Evolutionary conservation across 1,140 invertebrate genomes (phyloP), one percentile per base, ranked within the genome.

Genomic region (Samia ricini): DNA sequence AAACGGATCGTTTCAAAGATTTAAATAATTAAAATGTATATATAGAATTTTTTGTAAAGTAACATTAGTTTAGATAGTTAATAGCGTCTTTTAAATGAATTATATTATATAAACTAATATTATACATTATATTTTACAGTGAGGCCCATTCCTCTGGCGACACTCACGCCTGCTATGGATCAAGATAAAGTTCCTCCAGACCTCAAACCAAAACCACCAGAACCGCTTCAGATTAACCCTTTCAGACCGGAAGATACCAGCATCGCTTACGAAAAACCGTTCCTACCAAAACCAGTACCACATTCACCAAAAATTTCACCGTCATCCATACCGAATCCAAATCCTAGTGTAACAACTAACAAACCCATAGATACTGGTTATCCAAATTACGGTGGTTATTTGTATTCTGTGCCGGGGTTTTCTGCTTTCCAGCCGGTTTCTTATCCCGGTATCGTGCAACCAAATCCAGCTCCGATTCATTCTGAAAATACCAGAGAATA

Each of bases 281-380:
- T 82, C 60, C 19, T 81, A 50, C 67, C 78, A 10, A 87, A 85
- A 69, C 71, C 77, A 4, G 73, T 87, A 12, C 69, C 81, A 1
- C 83, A 85, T 63, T 84, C 85, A 7, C 76, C 84, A 55, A 83
- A 89, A 69, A 90, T 90, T 49, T 89, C 89, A 2, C 89, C 89
- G 7, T 89, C 88, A 4, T 90, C 90, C 0, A 90, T 90, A 26
- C 85, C 89, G 0, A 91, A 88, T 56, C 86, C 89, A 8, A 91
- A 76, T 64, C 89, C 87, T 7, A 90, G 83, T 33, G 83, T 85
- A 0, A 77, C 79, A 4, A 79, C 86, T n/a, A 81, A 74, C 1
- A 86, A 89, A 62, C 78, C 74, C 56, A 66, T 81, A 1, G 81
- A 85, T 19, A 55, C 75, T 20, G 74, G 79, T 2, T 89, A 85